Evolutionary conservation across 2,888 invertebrate genomes (phyloP).

Genomic region (Monoplex corrugatus): DNA sequence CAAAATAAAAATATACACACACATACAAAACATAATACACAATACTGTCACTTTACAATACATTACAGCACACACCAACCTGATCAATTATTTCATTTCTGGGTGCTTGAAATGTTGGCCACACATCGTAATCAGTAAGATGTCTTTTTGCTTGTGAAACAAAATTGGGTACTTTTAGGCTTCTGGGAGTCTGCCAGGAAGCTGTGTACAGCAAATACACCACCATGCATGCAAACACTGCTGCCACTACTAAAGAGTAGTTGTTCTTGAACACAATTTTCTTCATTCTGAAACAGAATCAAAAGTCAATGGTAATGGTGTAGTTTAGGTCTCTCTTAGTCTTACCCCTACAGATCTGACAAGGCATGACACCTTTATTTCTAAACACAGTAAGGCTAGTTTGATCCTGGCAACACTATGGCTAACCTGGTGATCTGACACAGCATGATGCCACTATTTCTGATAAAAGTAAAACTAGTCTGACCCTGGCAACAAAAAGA

Average conservation of each 20-base stretch:
- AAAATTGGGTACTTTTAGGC: background rate
- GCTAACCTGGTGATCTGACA: no score
- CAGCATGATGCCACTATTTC: no score
- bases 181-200: background rate
- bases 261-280: background rate
- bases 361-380: no score
- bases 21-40: no score
- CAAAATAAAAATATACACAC: no score
- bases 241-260: background rate
- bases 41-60: no score
- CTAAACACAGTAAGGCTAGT: no score
- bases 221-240: background rate
- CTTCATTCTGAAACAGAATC: slow-evolving; percentile 32
- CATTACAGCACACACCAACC: background rate
- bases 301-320: background rate
- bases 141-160: background rate
- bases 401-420: no score
- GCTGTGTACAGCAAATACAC: slow-evolving; percentile 3
- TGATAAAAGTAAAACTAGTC: no score
- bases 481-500: no score
- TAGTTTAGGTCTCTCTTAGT: no score
- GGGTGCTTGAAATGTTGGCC: background rate
- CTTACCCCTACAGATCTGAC: no score
- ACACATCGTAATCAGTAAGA: background rate
- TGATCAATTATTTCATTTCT: background rate